Evolutionary conservation across 1,140 invertebrate species (phyloP).

Genomic region (Eciton burchellii): DNA sequence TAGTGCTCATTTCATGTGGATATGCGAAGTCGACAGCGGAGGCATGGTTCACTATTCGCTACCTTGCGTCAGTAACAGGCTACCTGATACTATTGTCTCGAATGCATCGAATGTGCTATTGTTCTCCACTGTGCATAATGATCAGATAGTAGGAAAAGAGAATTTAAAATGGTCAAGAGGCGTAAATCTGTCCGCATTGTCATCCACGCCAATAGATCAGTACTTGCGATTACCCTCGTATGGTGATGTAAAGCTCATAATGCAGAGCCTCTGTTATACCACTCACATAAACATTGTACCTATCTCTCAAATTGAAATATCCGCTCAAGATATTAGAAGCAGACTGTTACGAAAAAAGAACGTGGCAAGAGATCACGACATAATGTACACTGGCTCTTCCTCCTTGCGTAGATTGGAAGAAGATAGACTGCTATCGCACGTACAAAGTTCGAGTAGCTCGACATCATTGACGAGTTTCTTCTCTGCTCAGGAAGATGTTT

Average conservation of each 20-base stretch:
- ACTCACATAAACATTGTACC: conserved; percentile 88
- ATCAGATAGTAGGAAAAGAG: conserved; percentile 62
- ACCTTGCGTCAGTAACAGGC: conserved; percentile 77
- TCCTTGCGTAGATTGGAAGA: conserved; percentile 54
- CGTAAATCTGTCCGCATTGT: conserved; percentile 75
- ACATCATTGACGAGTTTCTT: conserved; percentile 78
- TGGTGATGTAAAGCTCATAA: conserved; percentile 90
- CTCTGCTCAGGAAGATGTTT: conserved; percentile 76
- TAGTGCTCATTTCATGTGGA: conserved; percentile 81
- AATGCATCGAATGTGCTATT: conserved; percentile 70
- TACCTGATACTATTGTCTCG: conserved; percentile 79
- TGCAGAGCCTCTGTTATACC: conserved; percentile 86
- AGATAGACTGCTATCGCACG: conserved; percentile 62
- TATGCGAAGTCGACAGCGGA: conserved; percentile 79
- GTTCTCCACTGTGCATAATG: conserved; percentile 72
- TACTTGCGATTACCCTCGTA: conserved; percentile 89
- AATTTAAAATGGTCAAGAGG: conserved; percentile 79
- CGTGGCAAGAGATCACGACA: conserved; percentile 65
- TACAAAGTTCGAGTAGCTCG: conserved; percentile 77
- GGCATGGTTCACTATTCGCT: conserved; percentile 79
- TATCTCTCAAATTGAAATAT: conserved; percentile 89
- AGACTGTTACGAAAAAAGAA: conserved; percentile 83
- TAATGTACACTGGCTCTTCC: not conserved
- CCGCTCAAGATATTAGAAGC: conserved; percentile 89
- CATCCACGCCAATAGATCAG: conserved; percentile 84